A percentile compares a stretch with the other conserved stretches of the same genome.
Conservation (phyloP, 2,888 invertebrate species). For the Tachina grossa region DNA sequence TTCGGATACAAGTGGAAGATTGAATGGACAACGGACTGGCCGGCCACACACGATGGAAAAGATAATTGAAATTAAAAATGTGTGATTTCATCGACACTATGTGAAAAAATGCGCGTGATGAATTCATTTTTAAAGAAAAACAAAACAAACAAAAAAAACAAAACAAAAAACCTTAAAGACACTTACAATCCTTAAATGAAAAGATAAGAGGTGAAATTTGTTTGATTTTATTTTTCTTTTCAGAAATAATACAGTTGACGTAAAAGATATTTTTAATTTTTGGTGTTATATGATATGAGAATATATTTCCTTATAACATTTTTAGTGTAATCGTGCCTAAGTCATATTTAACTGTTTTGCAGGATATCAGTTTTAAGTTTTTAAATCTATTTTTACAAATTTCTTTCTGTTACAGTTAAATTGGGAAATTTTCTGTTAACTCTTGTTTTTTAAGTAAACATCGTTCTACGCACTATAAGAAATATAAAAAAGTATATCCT, state of each 20-base stretch:
- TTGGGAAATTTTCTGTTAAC: too few species aligned
- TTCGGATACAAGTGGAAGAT: slow-evolving; percentile 40
- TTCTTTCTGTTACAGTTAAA: too few species aligned
- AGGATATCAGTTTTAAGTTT: too few species aligned
- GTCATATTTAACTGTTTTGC: too few species aligned
- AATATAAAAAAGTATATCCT: too few species aligned
- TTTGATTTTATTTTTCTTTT: background rate
- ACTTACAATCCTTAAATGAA: slow-evolving; percentile 20
- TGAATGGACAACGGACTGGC: slow-evolving; percentile 10
- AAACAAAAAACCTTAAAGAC: background rate
- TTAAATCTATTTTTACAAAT: too few species aligned
- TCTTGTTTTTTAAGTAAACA: too few species aligned
- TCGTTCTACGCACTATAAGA: too few species aligned
- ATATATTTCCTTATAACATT: background rate
- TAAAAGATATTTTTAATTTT: background rate
- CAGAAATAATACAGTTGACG: slow-evolving; percentile 12
- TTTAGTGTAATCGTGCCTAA: background rate
- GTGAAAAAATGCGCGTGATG: slow-evolving; percentile 67
- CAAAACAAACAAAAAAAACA: slow-evolving; percentile 19
- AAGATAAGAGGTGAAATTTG: slow-evolving; percentile 14
- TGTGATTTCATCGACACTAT: slow-evolving; percentile 68
- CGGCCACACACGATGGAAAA: slow-evolving; percentile 65
- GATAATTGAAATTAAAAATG: slow-evolving; percentile 45
- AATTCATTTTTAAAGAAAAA: slow-evolving; percentile 33
- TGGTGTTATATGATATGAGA: background rate